Evolutionary conservation across 2,113 vertebrate genomes (phyloP), one percentile per base, ranked within the genome.

Genomic region (Marmota monax): DNA sequence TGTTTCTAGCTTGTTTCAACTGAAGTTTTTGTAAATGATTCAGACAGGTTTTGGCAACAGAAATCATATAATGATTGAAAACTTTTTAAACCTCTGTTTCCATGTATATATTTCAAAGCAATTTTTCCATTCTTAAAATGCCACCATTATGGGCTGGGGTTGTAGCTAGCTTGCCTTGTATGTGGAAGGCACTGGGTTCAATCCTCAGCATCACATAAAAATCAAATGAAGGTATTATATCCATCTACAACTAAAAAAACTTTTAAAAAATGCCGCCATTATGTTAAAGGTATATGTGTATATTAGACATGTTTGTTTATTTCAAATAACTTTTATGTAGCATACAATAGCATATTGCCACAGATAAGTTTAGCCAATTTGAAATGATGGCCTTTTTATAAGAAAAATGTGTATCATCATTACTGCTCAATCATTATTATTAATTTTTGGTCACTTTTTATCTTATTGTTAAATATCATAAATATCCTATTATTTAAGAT

Each of bases 1-100:
- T 61, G 17, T 73, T 95, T 86, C 42, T 83, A 79, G 34, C 72
- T 88, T 87, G 7, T 91, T 92, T 83, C 90, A 92, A 56, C 78
- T 89, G 51, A 78, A 45, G 23, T 87, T 97, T 93, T 96, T 9
- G 51, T 77, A 70, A 32, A 5, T 77, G 4, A 80, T 86, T 86
- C 25, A 80, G 65, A 70, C 84, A 89, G 14, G 10, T 94, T 91
- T 90, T 65, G 70, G 12, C 37, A 74, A 73, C 16, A 87, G 56
- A 95, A 95, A 58, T 58, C 27, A 58, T 37, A 34, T 53, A 29
- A 72, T 82, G 73, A 85, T 74, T 39, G 9, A 92, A 84, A 45
- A 77, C 65, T 65, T 85, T 92, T 45, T 25, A 76, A 83, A 83
- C 13, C 37, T 39, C 4, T 73, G 2, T 94, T 92, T 94, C 34